Base-by-base conservation (phyloP, 1,140 invertebrate genomes). In the Thrips palmi region DNA sequence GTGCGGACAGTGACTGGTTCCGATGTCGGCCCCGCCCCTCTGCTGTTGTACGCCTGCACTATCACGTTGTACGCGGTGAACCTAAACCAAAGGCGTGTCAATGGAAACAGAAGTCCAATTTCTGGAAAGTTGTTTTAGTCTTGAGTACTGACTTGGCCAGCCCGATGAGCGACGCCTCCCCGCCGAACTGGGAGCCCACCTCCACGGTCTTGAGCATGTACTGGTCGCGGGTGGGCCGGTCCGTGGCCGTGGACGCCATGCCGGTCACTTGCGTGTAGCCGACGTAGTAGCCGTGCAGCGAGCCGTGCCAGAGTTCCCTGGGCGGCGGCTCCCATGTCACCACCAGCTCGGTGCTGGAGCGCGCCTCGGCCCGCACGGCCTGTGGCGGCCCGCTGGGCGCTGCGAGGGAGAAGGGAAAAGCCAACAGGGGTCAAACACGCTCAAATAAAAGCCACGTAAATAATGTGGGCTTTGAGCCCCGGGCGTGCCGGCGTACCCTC, bases 41-140 rank as follows among this genome's bases (percentile, higher is more conserved):
- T 68, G 23, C 77, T 79, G 49, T 94, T 97, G 52, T 86, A 93
- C 2, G 88, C 85, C 55, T 93, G 86, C 0, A 96, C 82, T 20
- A 89, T 74, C 1, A 93, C 71, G 30, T 73, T 75, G 56, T 93
- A 93, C n/a, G 74, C 70, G 0, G 86, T 82, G 55, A 74, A 89
- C 55, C n/a, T n/a, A n/a, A n/a, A n/a, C n/a, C n/a, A n/a, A n/a
- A n/a, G n/a, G n/a, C n/a, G n/a, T n/a, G n/a, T n/a, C n/a, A n/a
- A n/a, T n/a, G n/a, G n/a, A n/a, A n/a, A n/a, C n/a, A n/a, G n/a
- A n/a, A n/a, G n/a, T n/a, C n/a, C n/a, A n/a, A n/a, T n/a, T n/a
- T n/a, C n/a, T n/a, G n/a, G n/a, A n/a, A n/a, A n/a, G n/a, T n/a
- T n/a, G n/a, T n/a, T n/a, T n/a, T n/a, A n/a, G n/a, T n/a, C n/a